A percentile compares a stretch with the other conserved stretches of the same genome.
These are phyloP conservation scores for Actenoides hombroni DNA, from an alignment of 2,113 vertebrate species.

Conservation along the genomic window DNA sequence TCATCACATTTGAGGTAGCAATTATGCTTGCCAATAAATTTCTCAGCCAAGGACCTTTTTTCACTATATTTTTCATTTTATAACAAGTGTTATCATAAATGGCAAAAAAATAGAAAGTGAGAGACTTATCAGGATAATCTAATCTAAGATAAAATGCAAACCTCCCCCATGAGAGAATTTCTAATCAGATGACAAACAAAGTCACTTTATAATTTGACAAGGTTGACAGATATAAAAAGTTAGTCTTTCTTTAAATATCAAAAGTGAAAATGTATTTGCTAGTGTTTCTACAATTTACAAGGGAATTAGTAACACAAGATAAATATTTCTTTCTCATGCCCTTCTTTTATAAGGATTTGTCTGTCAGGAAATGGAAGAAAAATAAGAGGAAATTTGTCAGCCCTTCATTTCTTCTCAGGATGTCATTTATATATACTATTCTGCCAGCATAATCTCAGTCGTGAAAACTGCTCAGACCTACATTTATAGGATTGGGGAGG, in stretches of 20 bases:
- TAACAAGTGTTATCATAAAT: slow-evolving; percentile 21
- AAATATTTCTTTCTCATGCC: neutral
- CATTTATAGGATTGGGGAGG: neutral
- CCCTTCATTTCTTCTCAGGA: neutral
- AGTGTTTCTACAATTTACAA: neutral
- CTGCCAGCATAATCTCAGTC: neutral
- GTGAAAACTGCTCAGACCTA: neutral
- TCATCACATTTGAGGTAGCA: slow-evolving; percentile 28
- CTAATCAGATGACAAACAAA: neutral
- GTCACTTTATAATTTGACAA: neutral
- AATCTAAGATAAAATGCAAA: slow-evolving; percentile 20
- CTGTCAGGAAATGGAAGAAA: neutral
- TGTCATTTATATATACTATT: neutral
- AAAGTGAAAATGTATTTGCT: neutral
- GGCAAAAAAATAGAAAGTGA: neutral
- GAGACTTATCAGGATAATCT: neutral
- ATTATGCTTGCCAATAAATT: slow-evolving; percentile 53
- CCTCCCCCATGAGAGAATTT: neutral
- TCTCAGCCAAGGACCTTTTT: slow-evolving; percentile 10
- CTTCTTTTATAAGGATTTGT: neutral
- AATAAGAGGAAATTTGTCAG: neutral
- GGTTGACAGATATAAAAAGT: neutral
- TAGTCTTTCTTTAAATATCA: neutral
- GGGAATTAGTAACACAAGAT: neutral
- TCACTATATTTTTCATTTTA: slow-evolving; percentile 44